These are phyloP conservation scores for Thamnaconus septentrionalis DNA, from an alignment of 2,113 vertebrate species.

Conservation along the genomic window DNA sequence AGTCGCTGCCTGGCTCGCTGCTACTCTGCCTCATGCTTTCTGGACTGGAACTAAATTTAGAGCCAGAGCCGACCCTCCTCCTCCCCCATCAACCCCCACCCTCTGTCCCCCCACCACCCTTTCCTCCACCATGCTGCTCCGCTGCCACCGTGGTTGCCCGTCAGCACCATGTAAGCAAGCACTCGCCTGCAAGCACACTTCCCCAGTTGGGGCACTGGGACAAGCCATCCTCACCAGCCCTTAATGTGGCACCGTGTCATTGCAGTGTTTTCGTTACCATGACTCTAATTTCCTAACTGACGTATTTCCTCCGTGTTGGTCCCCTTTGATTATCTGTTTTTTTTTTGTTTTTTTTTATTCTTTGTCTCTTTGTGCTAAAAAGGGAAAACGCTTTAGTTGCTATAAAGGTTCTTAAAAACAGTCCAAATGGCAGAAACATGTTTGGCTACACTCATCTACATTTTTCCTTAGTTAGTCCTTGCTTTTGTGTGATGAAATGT, in stretches of 20 bases:
- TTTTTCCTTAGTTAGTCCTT: too few species aligned
- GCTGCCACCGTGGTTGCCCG: conserved; percentile 71
- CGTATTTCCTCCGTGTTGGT: neutral
- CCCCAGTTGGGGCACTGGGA: conserved; percentile 48
- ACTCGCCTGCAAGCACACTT: conserved; percentile 61
- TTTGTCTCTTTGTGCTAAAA: neutral
- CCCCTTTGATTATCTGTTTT: neutral
- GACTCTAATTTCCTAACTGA: neutral
- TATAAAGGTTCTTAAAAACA: too few species aligned
- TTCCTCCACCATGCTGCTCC: conserved; percentile 32
- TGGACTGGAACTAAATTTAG: conserved; percentile 86
- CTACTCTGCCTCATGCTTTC: conserved; percentile 72
- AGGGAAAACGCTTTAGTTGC: too few species aligned
- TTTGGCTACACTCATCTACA: too few species aligned
- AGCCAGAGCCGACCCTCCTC: conserved; percentile 47
- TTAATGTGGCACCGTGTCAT: conserved; percentile 3
- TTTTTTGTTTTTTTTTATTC: neutral
- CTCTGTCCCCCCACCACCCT: too few species aligned
- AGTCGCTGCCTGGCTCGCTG: conserved; percentile 90
- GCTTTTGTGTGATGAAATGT: too few species aligned
- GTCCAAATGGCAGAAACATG: too few species aligned
- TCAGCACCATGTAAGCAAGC: conserved; percentile 24
- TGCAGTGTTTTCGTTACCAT: conserved; percentile 10
- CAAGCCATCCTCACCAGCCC: conserved; percentile 13
- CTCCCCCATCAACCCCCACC: too few species aligned